These are phyloP conservation scores for Temnothorax curvispinosus DNA, from an alignment of 1,140 invertebrate genomes.

Conservation along the genomic window DNA sequence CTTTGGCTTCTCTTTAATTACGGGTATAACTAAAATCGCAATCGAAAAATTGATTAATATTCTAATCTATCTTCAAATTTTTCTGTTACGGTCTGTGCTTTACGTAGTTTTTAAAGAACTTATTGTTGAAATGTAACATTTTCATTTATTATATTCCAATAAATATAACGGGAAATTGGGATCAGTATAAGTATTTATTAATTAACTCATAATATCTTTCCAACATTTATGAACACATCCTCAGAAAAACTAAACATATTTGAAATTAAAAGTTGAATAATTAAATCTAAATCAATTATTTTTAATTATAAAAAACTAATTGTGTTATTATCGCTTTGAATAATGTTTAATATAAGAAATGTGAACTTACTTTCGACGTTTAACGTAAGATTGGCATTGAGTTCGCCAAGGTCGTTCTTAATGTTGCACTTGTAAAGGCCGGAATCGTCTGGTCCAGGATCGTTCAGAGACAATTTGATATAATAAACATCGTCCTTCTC, in stretches of 20 bases:
- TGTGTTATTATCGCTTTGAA: background rate
- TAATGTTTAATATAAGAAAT: background rate
- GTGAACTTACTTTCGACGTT: constrained; percentile 97
- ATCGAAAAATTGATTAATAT: background rate
- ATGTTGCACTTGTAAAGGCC: constrained; percentile 99
- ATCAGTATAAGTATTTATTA: background rate
- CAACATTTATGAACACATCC: background rate
- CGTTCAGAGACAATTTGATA: constrained; percentile 95
- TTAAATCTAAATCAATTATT: constrained; percentile 10
- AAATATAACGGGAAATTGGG: background rate
- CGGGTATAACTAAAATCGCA: constrained; percentile 92
- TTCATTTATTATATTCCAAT: background rate
- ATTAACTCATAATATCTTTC: background rate
- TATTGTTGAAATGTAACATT: background rate
- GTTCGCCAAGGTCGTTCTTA: constrained; percentile 97
- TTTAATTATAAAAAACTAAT: background rate
- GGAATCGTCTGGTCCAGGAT: constrained; percentile 97
- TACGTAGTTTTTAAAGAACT: background rate
- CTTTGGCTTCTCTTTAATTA: constrained; percentile 96
- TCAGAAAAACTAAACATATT: background rate
- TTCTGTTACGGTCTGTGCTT: background rate
- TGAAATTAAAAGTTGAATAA: background rate
- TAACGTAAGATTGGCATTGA: constrained; percentile 97
- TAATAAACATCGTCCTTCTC: constrained; percentile 95
- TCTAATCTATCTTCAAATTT: background rate